These are phyloP conservation scores for Eretmochelys imbricata DNA, from an alignment of 2,113 vertebrate species.

Conservation along the genomic window DNA sequence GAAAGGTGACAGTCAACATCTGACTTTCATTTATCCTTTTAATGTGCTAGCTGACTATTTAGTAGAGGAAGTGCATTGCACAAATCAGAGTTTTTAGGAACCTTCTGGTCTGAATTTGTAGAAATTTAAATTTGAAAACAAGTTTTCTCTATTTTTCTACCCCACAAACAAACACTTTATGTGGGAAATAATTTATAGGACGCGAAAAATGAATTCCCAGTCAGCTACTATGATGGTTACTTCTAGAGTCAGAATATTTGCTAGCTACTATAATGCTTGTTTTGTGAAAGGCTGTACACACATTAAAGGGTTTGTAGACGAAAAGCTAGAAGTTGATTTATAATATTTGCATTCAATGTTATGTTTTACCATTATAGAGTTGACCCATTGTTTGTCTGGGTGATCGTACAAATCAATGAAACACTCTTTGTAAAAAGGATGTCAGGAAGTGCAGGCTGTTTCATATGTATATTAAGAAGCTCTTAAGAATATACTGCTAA, in stretches of 20 bases:
- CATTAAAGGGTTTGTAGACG: not conserved
- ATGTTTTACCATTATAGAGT: not conserved
- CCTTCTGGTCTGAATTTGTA: not conserved
- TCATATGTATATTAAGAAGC: accelerated
- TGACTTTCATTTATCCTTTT: not conserved
- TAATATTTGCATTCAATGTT: not conserved
- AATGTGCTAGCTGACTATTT: not conserved
- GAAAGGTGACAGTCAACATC: not conserved
- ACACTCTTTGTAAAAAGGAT: not conserved
- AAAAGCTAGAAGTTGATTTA: not conserved
- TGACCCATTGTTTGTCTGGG: not conserved
- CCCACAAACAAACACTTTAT: not conserved
- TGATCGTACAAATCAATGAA: not conserved
- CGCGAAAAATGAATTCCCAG: not conserved
- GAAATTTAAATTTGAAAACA: not conserved
- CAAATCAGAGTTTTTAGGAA: not conserved
- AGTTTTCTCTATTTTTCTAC: not conserved
- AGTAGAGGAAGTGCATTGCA: not conserved
- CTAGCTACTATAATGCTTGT: not conserved
- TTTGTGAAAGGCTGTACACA: not conserved
- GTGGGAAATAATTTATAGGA: not conserved
- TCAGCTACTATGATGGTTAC: not conserved
- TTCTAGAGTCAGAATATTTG: not conserved
- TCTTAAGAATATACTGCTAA: not conserved
- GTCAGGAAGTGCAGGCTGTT: not conserved